Conservation (phyloP, 2,888 invertebrate genomes). For the Phymatocera aterrima region DNA sequence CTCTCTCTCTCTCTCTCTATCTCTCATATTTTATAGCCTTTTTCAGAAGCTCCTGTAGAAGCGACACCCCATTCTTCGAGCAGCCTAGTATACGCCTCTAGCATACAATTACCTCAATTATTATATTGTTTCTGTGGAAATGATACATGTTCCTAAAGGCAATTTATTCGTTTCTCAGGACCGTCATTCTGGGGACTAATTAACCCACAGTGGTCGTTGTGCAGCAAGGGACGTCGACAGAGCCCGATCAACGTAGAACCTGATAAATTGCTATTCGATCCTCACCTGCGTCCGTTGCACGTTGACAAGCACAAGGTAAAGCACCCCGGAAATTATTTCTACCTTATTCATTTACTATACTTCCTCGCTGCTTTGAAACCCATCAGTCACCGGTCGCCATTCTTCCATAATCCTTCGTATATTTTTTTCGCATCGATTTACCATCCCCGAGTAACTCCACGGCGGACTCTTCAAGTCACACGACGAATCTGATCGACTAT, state of each 20-base stretch:
- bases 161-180: constrained; percentile 80
- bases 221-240: constrained; percentile 96
- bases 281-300: constrained; percentile 92
- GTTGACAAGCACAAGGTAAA: constrained; percentile 96
- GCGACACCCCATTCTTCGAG: too few species aligned
- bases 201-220: constrained; percentile 98
- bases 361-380: constrained; percentile 33
- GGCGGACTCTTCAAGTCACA: too few species aligned
- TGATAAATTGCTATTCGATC: constrained; percentile 95
- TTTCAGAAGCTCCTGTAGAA: too few species aligned
- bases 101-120: neutral
- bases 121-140: neutral
- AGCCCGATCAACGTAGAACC: constrained; percentile 99
- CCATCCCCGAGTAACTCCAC: too few species aligned
- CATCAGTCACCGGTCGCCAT: neutral
- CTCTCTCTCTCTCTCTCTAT: too few species aligned
- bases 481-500: too few species aligned
- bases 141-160: neutral
- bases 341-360: neutral
- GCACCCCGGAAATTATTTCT: constrained; percentile 54
- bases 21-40: too few species aligned
- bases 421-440: too few species aligned
- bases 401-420: too few species aligned
- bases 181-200: constrained; percentile 99
- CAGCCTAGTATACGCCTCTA: too few species aligned